These are phyloP conservation scores for Halictus rubicundus DNA, from an alignment of 1,140 invertebrate species.

Conservation along the genomic window DNA sequence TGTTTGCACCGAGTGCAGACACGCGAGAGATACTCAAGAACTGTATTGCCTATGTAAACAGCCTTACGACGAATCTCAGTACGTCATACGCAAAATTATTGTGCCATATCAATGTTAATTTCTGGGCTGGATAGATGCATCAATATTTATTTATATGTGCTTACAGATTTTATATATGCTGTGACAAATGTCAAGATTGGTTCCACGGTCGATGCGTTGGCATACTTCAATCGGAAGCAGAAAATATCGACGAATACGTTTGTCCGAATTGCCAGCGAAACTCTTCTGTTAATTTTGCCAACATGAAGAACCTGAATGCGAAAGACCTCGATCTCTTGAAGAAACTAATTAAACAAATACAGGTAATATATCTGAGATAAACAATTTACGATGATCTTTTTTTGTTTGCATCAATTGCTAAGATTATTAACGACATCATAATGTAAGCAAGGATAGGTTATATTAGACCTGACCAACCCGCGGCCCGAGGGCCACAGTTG, in stretches of 20 bases:
- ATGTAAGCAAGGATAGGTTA: too few species aligned
- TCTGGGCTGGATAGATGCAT: neutral
- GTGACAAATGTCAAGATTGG: slow-evolving; percentile 99
- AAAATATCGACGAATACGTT: slow-evolving; percentile 97
- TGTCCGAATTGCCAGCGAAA: slow-evolving; percentile 97
- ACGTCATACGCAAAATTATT: slow-evolving; percentile 76
- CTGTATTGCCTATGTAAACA: slow-evolving; percentile 97
- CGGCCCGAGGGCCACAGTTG: too few species aligned
- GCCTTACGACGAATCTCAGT: slow-evolving; percentile 98
- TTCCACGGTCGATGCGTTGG: slow-evolving; percentile 99
- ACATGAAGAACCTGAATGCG: slow-evolving; percentile 91
- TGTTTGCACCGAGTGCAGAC: slow-evolving; percentile 93
- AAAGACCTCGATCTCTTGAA: slow-evolving; percentile 92
- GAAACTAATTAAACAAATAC: slow-evolving; percentile 94
- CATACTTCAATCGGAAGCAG: slow-evolving; percentile 95
- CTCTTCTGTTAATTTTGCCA: slow-evolving; percentile 92
- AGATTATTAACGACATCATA: too few species aligned
- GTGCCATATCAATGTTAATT: slow-evolving; percentile 33
- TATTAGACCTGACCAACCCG: too few species aligned
- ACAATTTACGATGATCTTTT: neutral
- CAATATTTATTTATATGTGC: neutral
- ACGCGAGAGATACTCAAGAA: slow-evolving; percentile 93
- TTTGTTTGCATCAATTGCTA: too few species aligned
- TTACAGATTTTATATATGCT: slow-evolving; percentile 96
- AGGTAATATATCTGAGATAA: slow-evolving; percentile 81